Evolutionary conservation across 2,888 invertebrate genomes (phyloP).

Genomic region (Autographa pulchrina): DNA sequence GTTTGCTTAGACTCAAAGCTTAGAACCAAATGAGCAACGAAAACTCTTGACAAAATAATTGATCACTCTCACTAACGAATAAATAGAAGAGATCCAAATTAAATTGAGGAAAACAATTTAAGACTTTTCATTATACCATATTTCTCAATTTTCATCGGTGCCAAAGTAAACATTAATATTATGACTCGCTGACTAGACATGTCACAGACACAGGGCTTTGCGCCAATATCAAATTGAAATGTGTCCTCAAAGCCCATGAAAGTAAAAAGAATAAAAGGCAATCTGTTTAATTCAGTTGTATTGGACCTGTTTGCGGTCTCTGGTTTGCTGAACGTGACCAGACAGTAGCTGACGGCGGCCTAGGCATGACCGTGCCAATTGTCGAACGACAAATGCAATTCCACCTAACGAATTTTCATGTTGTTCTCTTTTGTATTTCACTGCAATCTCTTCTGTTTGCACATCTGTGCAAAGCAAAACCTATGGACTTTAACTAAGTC

Average conservation of each 20-base stretch:
- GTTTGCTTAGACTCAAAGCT: constrained; percentile 65
- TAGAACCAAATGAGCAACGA: constrained; percentile 49
- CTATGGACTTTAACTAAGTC: constrained; percentile 31
- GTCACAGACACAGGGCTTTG: constrained; percentile 74
- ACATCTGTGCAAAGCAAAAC: constrained; percentile 36
- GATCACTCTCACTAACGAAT: constrained; percentile 12
- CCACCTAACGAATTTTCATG: constrained; percentile 64
- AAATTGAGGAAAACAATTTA: constrained; percentile 23
- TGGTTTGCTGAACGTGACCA: constrained; percentile 88
- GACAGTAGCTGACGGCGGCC: constrained; percentile 75
- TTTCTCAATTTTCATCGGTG: constrained; percentile 40
- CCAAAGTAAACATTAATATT: constrained; percentile 65
- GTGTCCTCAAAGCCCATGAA: constrained; percentile 73
- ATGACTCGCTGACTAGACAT: constrained; percentile 73
- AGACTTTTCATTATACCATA: constrained; percentile 22
- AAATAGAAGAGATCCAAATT: constrained; percentile 15
- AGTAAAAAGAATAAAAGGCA: constrained; percentile 78
- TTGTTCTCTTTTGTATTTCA: constrained; percentile 47
- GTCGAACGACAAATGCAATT: constrained; percentile 69
- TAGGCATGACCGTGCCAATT: constrained; percentile 77
- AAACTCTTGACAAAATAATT: constrained; percentile 12
- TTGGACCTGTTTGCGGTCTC: constrained; percentile 83
- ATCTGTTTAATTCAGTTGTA: constrained; percentile 77
- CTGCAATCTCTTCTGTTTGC: constrained; percentile 47
- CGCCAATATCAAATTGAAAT: constrained; percentile 76